A percentile compares a stretch with the other conserved stretches of the same genome.
Evolutionary conservation across 53 echinoderm and acorn worm species (phyloP).

Genomic region (Echinometra lucunter): DNA sequence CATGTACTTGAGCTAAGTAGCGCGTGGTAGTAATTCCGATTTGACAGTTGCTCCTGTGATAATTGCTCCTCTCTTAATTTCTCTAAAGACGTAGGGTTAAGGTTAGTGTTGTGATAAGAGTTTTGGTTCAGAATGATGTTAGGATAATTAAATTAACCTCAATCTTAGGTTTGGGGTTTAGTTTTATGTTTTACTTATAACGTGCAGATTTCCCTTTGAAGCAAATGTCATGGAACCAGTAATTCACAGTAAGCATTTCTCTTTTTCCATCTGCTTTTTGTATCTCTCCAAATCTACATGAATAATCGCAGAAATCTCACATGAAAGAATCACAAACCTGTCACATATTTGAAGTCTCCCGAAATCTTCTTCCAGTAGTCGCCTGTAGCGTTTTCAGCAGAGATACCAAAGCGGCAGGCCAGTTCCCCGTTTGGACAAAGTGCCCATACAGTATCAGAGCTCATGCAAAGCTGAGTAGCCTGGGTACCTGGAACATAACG

Average conservation of each 20-base stretch:
- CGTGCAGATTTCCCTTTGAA: too few species aligned
- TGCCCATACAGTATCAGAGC: constrained; percentile 93
- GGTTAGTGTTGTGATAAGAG: too few species aligned
- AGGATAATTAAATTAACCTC: too few species aligned
- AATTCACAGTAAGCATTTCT: background rate
- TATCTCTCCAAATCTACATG: background rate
- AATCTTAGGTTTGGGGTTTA: too few species aligned
- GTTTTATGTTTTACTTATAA: too few species aligned
- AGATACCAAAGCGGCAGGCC: constrained; percentile 92
- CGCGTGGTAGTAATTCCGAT: too few species aligned
- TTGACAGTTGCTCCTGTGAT: too few species aligned
- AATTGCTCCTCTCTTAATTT: too few species aligned
- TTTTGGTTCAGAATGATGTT: too few species aligned
- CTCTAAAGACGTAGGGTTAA: too few species aligned
- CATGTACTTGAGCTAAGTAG: too few species aligned
- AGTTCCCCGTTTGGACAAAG: constrained; percentile 96
- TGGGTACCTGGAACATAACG: constrained; percentile 78
- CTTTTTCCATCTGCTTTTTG: too few species aligned
- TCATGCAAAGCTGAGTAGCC: constrained; percentile 89
- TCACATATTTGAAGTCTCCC: constrained; percentile 87
- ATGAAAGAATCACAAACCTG: constrained; percentile 72
- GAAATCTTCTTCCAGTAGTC: constrained; percentile 99
- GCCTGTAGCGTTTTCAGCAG: constrained; percentile 82
- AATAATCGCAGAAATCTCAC: background rate
- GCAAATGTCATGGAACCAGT: background rate